Conservation (phyloP, 1,140 invertebrate genomes). For the Chelonus insularis region DNA sequence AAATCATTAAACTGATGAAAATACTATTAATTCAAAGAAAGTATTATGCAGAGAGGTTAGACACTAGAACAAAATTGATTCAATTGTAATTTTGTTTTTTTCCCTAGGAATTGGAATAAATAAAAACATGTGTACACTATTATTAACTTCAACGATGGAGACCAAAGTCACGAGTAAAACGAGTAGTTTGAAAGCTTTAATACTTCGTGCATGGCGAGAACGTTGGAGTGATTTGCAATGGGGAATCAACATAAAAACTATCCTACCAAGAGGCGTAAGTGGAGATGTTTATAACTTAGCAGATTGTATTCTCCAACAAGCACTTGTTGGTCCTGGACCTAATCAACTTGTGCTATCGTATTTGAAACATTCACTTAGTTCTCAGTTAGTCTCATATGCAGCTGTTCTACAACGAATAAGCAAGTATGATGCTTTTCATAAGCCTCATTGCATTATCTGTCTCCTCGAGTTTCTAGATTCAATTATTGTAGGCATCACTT, state of each 20-base stretch:
- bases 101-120: no score
- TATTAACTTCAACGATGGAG: conserved; percentile 61
- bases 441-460: conserved; percentile 85
- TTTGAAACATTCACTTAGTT: conserved; percentile 87
- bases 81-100: no score
- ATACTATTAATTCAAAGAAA: no score
- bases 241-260: conserved; percentile 92
- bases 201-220: conserved; percentile 89
- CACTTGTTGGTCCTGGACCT: conserved; percentile 86
- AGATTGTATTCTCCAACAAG: conserved; percentile 91
- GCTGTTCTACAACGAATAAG: conserved; percentile 85
- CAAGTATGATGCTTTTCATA: conserved; percentile 86
- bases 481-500: conserved; percentile 73
- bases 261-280: conserved; percentile 81
- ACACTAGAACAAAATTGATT: no score
- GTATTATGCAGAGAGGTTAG: no score
- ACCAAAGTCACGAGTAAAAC: conserved; percentile 82
- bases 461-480: conserved; percentile 83
- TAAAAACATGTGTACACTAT: conserved; percentile 38
- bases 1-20: no score
- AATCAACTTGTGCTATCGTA: conserved; percentile 90
- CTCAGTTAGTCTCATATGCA: conserved; percentile 86
- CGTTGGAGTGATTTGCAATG: conserved; percentile 93
- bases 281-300: conserved; percentile 90
- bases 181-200: conserved; percentile 79